Evolutionary conservation across 2,113 vertebrate genomes (phyloP).

Genomic region (Abramis brama): DNA sequence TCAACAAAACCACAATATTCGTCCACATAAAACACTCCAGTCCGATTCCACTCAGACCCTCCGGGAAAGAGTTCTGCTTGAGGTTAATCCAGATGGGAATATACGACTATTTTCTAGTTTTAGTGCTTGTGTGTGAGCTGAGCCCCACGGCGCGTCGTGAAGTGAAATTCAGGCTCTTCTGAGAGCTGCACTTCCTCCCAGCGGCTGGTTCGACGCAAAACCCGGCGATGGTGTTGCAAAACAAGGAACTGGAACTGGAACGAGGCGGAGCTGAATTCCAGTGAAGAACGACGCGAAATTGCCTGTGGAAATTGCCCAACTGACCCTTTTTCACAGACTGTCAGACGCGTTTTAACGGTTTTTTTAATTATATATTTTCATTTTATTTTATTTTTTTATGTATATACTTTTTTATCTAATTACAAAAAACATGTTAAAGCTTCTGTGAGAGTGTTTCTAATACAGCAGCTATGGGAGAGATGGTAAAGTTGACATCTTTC

Average conservation of each 20-base stretch:
- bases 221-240: slow-evolving; percentile 9
- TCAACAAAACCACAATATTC: slow-evolving; percentile 27
- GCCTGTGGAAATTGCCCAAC: not conserved
- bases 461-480: too few relatives aligned
- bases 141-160: slow-evolving; percentile 24
- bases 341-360: too few relatives aligned
- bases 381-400: too few relatives aligned
- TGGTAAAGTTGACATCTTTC: too few relatives aligned
- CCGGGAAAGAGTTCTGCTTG: not conserved
- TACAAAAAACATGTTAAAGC: too few relatives aligned
- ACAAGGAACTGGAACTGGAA: not conserved
- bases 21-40: slow-evolving; percentile 37
- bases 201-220: slow-evolving; percentile 25
- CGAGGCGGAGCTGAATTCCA: not conserved
- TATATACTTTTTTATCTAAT: too few relatives aligned
- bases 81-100: slow-evolving; percentile 8
- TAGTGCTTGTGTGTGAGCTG: not conserved
- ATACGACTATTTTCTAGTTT: slow-evolving; percentile 4
- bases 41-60: not conserved
- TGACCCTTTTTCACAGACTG: too few relatives aligned
- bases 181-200: slow-evolving; percentile 55
- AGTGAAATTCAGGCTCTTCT: slow-evolving; percentile 39
- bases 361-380: too few relatives aligned
- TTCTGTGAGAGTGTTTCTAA: too few relatives aligned
- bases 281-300: not conserved